A percentile compares a stretch with the other conserved stretches of the same genome.
These are phyloP conservation scores for Lymantria dispar DNA, from an alignment of 2,888 invertebrate genomes.

Conservation along the genomic window DNA sequence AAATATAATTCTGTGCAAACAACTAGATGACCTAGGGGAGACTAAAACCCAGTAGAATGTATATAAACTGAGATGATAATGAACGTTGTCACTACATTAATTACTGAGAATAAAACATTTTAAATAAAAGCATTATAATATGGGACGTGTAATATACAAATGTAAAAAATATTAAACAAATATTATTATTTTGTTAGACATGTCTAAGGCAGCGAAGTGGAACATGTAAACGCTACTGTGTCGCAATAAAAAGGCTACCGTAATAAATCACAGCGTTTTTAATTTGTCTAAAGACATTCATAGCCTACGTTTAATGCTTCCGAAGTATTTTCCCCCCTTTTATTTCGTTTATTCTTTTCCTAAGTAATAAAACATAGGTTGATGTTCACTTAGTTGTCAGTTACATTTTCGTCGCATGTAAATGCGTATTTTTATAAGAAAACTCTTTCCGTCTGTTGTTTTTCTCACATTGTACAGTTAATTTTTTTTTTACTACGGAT, in stretches of 20 bases:
- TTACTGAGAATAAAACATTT: no score
- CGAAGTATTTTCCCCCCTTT: constrained; percentile 57
- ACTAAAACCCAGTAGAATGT: no score
- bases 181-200: constrained; percentile 12
- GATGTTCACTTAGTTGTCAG: constrained; percentile 46
- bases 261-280: constrained; percentile 64
- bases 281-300: constrained; percentile 61
- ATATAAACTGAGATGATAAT: no score
- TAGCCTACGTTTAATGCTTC: constrained; percentile 51
- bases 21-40: no score
- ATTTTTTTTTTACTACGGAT: not conserved
- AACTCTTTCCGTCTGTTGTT: not conserved
- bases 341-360: constrained; percentile 53
- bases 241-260: constrained; percentile 32
- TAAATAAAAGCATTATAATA: no score
- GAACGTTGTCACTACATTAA: no score
- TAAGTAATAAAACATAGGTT: constrained; percentile 59
- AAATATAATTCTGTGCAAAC: no score
- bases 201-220: constrained; percentile 13
- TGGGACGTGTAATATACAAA: no score
- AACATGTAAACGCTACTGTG: constrained; percentile 35
- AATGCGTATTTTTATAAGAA: not conserved
- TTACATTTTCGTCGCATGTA: constrained; percentile 27
- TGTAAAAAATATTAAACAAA: no score
- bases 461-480: not conserved